Evolutionary conservation across 2,888 invertebrate species (phyloP), one percentile per base, ranked within the genome.

Genomic region (Barypeithes pellucidus): DNA sequence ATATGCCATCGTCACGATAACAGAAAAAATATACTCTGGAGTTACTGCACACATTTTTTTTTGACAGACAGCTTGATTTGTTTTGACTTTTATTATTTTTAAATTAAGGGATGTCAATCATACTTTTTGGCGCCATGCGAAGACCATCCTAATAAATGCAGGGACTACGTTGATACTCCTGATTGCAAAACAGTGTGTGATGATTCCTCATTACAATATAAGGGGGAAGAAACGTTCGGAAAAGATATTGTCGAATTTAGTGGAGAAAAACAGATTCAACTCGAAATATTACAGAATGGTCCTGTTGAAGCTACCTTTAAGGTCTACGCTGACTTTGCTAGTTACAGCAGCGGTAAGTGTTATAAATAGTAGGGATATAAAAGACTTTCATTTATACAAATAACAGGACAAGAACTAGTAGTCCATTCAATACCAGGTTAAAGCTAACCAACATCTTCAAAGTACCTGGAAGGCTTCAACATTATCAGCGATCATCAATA

Each of bases 221-320:
- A 36, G 5, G 14, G 0, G 11, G 33, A 65, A 24, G 22, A 29
- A 41, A 75, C 75, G 7, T 75, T 61, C 33, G 75, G 75, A 9
- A 22, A 41, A 20, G 43, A 20, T 4, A 8, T 29, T 11, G 41
- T 45, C 16, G 9, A 4, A 8, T 3, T 67, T 5, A 7, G 0
- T 9, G 54, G 67, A 22, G 76, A 73, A 47, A 86, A 88, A 4
- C 89, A 93, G 74, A 96, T 96, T 78, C 92, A 90, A 86, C 89
- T 89, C 12, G 96, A 97, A 85, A 90, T 96, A 72, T 91, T 91
- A 87, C 90, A 88, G 47, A 92, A 95, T 84, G n/a, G n/a, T n/a
- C n/a, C n/a, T n/a, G n/a, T n/a, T n/a, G n/a, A n/a, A n/a, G n/a
- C n/a, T n/a, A n/a, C 94, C 0, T 95, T 96, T 82, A 91, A 91